A percentile compares a stretch with the other conserved stretches of the same genome.
phyloP scores from a whole-genome alignment of 1,140 invertebrate species.

The Hyphantria cunea region DNA sequence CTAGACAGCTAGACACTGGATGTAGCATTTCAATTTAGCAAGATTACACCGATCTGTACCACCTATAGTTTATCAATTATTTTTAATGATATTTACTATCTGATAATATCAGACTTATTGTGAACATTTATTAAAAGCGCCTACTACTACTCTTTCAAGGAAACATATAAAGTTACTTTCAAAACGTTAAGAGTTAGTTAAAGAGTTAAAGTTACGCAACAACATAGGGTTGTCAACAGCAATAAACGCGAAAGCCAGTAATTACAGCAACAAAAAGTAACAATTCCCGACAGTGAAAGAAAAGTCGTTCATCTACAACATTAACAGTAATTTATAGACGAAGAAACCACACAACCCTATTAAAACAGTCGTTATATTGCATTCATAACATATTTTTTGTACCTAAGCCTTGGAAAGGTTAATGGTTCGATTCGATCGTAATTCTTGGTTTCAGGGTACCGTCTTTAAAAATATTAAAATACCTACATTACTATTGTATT shows the following conservation, averaged over 20 bases:
- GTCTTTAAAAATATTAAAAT: background rate
- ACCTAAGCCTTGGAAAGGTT: slow-evolving; percentile 35
- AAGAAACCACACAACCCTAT: slow-evolving; percentile 38
- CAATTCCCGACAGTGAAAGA: slow-evolving; percentile 22
- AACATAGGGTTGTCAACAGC: slow-evolving; percentile 27
- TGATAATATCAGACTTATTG: no score
- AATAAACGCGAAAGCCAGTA: slow-evolving; percentile 19
- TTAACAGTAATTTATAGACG: slow-evolving; percentile 37
- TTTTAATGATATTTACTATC: no score
- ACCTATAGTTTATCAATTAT: no score
- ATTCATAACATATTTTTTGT: slow-evolving; percentile 40
- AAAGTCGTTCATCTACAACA: slow-evolving; percentile 14
- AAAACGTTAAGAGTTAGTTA: slow-evolving; percentile 8
- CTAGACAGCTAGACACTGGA: no score
- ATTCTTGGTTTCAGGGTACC: slow-evolving; percentile 22
- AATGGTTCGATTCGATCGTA: slow-evolving; percentile 34
- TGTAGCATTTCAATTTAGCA: no score
- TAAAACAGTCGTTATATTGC: slow-evolving; percentile 41
- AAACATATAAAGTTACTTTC: slow-evolving; percentile 3
- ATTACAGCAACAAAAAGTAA: slow-evolving; percentile 24
- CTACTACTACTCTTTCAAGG: no score
- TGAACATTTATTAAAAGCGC: no score
- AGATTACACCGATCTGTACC: no score
- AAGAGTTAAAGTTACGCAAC: slow-evolving; percentile 18
- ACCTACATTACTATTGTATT: background rate